phyloP scores from a whole-genome alignment of 2,113 vertebrate species.

The Picathartes gymnocephalus region DNA sequence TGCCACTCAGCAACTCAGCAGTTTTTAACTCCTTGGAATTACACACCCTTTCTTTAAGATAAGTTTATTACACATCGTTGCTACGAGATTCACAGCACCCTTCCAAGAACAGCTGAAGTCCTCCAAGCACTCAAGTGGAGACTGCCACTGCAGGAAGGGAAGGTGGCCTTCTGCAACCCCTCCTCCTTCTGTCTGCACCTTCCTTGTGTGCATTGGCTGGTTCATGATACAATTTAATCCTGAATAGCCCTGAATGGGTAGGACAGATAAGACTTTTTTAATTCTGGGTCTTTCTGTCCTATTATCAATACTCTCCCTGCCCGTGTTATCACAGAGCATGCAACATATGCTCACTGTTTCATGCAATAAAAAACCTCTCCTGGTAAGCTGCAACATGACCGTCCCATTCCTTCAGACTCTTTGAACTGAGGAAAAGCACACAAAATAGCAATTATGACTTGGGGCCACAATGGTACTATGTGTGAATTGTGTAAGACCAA shows the following conservation, averaged over 20 bases:
- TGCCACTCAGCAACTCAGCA: neutral
- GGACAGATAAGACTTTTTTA: neutral
- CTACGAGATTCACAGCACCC: neutral
- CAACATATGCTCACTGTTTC: neutral
- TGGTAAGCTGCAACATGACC: neutral
- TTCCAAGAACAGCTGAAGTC: neutral
- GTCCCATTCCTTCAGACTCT: neutral
- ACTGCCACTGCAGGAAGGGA: neutral
- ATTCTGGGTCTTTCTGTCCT: neutral
- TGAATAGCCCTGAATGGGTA: neutral
- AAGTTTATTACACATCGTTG: neutral
- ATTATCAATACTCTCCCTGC: neutral
- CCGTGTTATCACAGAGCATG: accelerated
- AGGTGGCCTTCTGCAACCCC: neutral
- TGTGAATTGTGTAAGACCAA: neutral
- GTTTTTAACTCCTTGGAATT: neutral
- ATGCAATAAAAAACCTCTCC: neutral
- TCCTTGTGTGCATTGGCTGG: neutral
- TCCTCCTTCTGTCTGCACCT: neutral
- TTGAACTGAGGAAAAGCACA: neutral
- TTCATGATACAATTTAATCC: neutral
- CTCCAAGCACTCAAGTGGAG: neutral
- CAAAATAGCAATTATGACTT: neutral
- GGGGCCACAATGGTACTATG: neutral
- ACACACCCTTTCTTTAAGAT: neutral